Conservation (phyloP, 2,888 invertebrate genomes). For the Drosophila mercatorum region DNA sequence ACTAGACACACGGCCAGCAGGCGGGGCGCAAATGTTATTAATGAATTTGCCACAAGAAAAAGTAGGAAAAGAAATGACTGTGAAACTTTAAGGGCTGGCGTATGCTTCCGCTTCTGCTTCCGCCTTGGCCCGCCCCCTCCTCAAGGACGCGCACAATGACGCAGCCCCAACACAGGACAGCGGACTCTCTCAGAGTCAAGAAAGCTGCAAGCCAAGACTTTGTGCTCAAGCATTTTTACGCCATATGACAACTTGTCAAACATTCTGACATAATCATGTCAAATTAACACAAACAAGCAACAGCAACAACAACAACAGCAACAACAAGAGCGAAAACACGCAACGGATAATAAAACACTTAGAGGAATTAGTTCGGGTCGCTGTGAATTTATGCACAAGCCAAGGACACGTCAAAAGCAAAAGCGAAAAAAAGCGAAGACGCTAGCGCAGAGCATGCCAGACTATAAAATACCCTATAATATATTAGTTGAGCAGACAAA, state of each 20-base stretch:
- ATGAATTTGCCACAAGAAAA: constrained; percentile 63
- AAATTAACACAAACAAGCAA: constrained; percentile 69
- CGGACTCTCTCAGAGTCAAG: background rate
- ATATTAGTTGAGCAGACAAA: no score
- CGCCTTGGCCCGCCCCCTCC: constrained; percentile 20
- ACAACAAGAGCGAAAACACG: constrained; percentile 33
- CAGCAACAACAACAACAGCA: constrained; percentile 13
- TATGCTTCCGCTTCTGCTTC: constrained; percentile 59
- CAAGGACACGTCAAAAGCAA: constrained; percentile 41
- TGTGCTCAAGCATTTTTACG: constrained; percentile 20
- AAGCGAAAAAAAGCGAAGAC: background rate
- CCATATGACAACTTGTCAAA: constrained; percentile 75
- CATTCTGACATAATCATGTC: constrained; percentile 80
- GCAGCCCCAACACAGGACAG: constrained; percentile 3
- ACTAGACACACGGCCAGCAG: constrained; percentile 37
- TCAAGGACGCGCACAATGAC: constrained; percentile 52
- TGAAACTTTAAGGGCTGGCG: constrained; percentile 52
- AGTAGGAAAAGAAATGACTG: constrained; percentile 10
- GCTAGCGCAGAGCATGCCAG: background rate
- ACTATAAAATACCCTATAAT: constrained; percentile 6
- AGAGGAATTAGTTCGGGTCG: constrained; percentile 59
- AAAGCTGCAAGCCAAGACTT: constrained; percentile 18
- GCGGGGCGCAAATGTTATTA: constrained; percentile 66
- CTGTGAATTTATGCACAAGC: constrained; percentile 33
- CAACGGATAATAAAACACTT: constrained; percentile 74